These are phyloP conservation scores for Drosophila prostipennis DNA, from an alignment of 2,888 invertebrate genomes.

Conservation along the genomic window DNA sequence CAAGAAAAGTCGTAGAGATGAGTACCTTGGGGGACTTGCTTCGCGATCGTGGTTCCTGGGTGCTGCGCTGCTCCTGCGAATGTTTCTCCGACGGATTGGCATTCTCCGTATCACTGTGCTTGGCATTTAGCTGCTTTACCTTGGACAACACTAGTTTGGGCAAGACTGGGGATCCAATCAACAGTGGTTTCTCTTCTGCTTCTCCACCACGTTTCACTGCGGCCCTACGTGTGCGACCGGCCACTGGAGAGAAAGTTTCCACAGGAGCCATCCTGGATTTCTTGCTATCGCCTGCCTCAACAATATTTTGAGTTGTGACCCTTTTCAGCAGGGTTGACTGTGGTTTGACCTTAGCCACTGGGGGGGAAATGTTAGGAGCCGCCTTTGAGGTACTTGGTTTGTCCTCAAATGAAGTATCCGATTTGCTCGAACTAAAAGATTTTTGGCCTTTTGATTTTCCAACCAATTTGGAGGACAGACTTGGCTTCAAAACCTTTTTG, in stretches of 20 bases:
- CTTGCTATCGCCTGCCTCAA: slow-evolving; percentile 26
- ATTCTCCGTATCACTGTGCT: slow-evolving; percentile 48
- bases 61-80: not conserved
- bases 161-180: slow-evolving; percentile 62
- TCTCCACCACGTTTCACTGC: slow-evolving; percentile 19
- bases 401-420: slow-evolving; percentile 13
- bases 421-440: not conserved
- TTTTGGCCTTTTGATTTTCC: slow-evolving; percentile 11
- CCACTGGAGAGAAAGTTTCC: slow-evolving; percentile 51
- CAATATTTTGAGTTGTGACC: not conserved
- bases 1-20: slow-evolving; percentile 74
- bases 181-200: slow-evolving; percentile 20
- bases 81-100: slow-evolving; percentile 36
- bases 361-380: not conserved
- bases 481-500: not conserved
- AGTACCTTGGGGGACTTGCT: slow-evolving; percentile 78
- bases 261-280: slow-evolving; percentile 35
- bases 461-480: slow-evolving; percentile 7
- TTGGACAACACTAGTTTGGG: slow-evolving; percentile 70
- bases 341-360: slow-evolving; percentile 15
- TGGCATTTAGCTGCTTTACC: slow-evolving; percentile 43
- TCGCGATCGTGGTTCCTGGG: slow-evolving; percentile 49
- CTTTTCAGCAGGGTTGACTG: slow-evolving; percentile 50
- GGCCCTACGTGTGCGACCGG: slow-evolving; percentile 61
- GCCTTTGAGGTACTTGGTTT: slow-evolving; percentile 35